These are phyloP conservation scores for Calliphora vomitoria DNA, from an alignment of 2,888 invertebrate species.

Conservation along the genomic window DNA sequence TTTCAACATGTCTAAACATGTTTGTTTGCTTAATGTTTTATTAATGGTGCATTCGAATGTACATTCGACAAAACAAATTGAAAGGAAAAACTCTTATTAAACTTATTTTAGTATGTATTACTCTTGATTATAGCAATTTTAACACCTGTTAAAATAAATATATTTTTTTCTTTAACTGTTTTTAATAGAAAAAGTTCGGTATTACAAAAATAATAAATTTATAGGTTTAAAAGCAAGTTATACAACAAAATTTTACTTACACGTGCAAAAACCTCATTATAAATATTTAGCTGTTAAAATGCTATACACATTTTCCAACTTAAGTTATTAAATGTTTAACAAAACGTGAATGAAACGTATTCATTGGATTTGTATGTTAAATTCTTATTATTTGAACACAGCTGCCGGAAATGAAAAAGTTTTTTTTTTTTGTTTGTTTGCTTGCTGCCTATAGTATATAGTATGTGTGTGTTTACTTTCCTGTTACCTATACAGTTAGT, in stretches of 20 bases:
- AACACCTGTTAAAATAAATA: not conserved
- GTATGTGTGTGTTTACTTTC: not conserved
- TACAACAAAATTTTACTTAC: not conserved
- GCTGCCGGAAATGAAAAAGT: slow-evolving; percentile 61
- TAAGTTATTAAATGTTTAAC: slow-evolving; percentile 16
- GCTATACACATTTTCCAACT: slow-evolving; percentile 1
- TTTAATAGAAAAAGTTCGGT: slow-evolving; percentile 21
- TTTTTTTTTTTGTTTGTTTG: not conserved
- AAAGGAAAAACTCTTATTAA: not conserved
- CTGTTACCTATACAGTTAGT: too few relatives aligned
- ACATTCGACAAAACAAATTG: not conserved
- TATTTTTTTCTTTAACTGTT: not conserved
- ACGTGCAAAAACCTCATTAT: not conserved
- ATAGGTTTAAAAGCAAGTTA: not conserved
- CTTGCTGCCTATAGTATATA: not conserved
- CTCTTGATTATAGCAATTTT: not conserved
- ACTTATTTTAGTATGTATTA: not conserved
- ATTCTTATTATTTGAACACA: not conserved
- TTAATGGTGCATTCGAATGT: not conserved
- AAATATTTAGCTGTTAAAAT: slow-evolving; percentile 25
- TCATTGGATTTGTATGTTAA: slow-evolving; percentile 23
- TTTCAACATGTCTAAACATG: not conserved
- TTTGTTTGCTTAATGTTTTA: slow-evolving; percentile 12
- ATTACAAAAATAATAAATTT: not conserved
- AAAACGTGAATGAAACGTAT: slow-evolving; percentile 13